Percentiles rank a stretch among this genome's conserved stretches.
phyloP scores from a whole-genome alignment of 2,888 invertebrate species.

The Drosophila heteroneura region DNA sequence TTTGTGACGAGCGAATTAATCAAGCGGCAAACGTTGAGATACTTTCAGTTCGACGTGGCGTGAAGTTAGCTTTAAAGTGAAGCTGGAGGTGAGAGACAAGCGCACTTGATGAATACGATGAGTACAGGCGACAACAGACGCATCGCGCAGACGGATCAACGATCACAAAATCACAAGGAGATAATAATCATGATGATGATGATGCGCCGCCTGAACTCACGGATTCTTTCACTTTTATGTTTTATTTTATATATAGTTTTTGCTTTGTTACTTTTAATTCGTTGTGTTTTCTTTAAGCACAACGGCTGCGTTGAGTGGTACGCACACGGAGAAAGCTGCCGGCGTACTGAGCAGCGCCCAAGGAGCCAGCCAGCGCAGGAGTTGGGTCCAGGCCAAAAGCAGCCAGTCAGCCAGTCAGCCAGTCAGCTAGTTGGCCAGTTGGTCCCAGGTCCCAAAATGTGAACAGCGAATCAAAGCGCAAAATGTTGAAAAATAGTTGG shows the following conservation, averaged over 20 bases:
- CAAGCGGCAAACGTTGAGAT: conserved; percentile 58
- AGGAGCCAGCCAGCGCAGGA: conserved; percentile 65
- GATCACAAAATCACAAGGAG: conserved; percentile 32
- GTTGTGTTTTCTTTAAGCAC: conserved; percentile 18
- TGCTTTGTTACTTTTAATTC: conserved; percentile 24
- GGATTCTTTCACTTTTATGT: conserved; percentile 34
- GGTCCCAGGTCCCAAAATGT: conserved; percentile 59
- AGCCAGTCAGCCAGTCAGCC: conserved; percentile 31
- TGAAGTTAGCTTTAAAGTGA: conserved; percentile 28
- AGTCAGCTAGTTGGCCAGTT: conserved; percentile 30
- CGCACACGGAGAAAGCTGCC: conserved; percentile 82
- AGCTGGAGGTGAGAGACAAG: conserved; percentile 30
- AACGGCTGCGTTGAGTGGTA: conserved; percentile 70
- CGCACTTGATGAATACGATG: conserved; percentile 37
- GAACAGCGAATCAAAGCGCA: conserved; percentile 78
- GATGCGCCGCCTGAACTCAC: conserved; percentile 18
- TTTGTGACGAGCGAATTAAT: conserved; percentile 68
- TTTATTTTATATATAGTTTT: conserved; percentile 12
- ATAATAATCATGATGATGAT: conserved; percentile 28
- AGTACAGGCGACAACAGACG: conserved; percentile 36
- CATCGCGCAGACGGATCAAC: conserved; percentile 33
- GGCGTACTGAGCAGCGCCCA: conserved; percentile 77
- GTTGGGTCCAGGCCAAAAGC: conserved; percentile 48
- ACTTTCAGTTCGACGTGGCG: conserved; percentile 42
- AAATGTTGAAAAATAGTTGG: conserved; percentile 67